A percentile compares a stretch with the other conserved stretches of the same genome.
phyloP scores from a whole-genome alignment of 2,797 vertebrate genomes.

The Acanthornis magna region DNA sequence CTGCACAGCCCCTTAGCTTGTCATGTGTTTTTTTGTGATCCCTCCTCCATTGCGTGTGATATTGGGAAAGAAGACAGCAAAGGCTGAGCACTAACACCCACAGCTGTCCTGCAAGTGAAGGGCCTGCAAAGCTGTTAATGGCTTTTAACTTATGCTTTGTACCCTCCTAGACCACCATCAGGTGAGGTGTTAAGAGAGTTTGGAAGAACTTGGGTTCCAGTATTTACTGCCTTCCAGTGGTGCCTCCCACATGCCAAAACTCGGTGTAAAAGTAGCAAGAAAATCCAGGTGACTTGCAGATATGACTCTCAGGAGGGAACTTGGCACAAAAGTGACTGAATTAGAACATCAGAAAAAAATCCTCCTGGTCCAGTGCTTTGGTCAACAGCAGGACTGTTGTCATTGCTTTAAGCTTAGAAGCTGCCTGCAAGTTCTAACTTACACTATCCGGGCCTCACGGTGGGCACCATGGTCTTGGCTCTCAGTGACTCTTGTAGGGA shows the following conservation, averaged over 20 bases:
- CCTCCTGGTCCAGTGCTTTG: neutral
- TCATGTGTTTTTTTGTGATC: neutral
- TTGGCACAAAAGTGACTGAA: neutral
- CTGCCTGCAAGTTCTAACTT: neutral
- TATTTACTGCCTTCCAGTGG: neutral
- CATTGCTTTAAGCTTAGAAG: neutral
- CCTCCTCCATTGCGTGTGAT: neutral
- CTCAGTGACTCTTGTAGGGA: neutral
- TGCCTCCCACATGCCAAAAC: neutral
- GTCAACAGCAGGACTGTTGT: neutral
- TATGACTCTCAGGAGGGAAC: neutral
- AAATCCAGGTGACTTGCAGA: neutral
- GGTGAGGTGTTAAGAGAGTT: neutral
- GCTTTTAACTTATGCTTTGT: neutral
- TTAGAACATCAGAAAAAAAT: neutral
- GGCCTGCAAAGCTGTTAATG: neutral
- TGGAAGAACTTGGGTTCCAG: neutral
- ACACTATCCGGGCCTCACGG: neutral
- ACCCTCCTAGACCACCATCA: neutral
- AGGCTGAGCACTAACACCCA: neutral
- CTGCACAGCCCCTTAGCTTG: neutral
- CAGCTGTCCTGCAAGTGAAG: neutral
- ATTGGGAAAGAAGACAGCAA: neutral
- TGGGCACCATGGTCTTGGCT: neutral
- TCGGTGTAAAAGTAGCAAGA: neutral